A percentile compares a stretch with the other conserved stretches of the same genome.
Evolutionary conservation across 2,888 invertebrate genomes (phyloP).

Genomic region (Cryptus viduatorius): DNA sequence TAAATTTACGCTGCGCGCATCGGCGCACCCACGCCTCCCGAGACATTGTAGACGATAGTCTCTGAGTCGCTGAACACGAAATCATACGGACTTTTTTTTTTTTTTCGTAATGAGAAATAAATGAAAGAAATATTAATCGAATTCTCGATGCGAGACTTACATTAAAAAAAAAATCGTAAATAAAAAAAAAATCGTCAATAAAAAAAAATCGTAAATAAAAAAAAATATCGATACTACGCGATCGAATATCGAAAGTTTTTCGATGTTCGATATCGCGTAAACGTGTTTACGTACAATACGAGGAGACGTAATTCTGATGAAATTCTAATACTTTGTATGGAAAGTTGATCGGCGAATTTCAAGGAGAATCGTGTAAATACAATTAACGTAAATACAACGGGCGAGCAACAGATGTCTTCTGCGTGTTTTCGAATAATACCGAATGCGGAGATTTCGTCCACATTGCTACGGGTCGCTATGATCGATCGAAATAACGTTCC

Average conservation of each 20-base stretch:
- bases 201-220: too few relatives aligned
- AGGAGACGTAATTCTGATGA: background rate
- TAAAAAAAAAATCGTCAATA: too few relatives aligned
- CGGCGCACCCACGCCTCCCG: constrained; percentile 60
- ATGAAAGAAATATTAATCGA: background rate
- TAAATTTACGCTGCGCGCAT: constrained; percentile 64
- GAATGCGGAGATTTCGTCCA: background rate
- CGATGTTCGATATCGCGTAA: background rate
- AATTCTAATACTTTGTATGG: background rate
- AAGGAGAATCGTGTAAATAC: background rate
- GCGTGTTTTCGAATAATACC: background rate
- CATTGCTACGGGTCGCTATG: background rate
- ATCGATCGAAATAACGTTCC: too few relatives aligned
- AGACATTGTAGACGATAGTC: constrained; percentile 48
- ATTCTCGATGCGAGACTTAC: background rate
- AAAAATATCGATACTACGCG: background rate
- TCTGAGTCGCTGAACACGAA: background rate
- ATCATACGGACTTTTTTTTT: constrained; percentile 1
- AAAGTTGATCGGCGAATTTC: background rate
- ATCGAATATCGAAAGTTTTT: background rate
- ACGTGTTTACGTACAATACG: background rate
- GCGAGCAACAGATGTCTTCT: background rate
- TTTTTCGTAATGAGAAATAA: background rate
- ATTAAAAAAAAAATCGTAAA: too few relatives aligned
- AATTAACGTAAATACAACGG: background rate